A percentile compares a stretch with the other conserved stretches of the same genome.
These are phyloP conservation scores for Ylistrum balloti DNA, from an alignment of 1,140 invertebrate genomes.

Conservation along the genomic window DNA sequence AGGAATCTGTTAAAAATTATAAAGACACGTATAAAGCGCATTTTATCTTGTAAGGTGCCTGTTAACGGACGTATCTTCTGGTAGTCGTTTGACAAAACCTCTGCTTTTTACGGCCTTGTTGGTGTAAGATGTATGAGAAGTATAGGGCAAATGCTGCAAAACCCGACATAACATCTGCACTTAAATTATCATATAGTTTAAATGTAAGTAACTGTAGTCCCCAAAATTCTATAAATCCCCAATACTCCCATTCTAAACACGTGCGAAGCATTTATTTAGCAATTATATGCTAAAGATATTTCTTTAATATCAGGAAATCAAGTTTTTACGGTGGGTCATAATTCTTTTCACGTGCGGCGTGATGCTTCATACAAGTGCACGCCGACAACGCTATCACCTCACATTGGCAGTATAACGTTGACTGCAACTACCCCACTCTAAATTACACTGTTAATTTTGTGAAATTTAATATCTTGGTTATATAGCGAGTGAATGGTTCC, in stretches of 20 bases:
- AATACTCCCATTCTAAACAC: constrained; percentile 19
- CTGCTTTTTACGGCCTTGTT: background rate
- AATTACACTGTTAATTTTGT: constrained; percentile 36
- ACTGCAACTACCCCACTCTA: constrained; percentile 23
- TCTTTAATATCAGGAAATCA: constrained; percentile 23
- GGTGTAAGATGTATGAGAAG: constrained; percentile 10
- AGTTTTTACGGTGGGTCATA: constrained; percentile 14
- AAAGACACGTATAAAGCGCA: background rate
- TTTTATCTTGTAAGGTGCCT: constrained; percentile 26
- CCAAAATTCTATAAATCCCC: constrained; percentile 28
- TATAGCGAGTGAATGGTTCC: constrained; percentile 13
- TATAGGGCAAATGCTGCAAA: background rate
- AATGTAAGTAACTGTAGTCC: background rate
- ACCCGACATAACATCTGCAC: constrained; percentile 11
- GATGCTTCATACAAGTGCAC: constrained; percentile 2
- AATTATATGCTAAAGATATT: constrained; percentile 40
- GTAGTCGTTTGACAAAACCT: constrained; percentile 27
- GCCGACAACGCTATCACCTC: constrained; percentile 37
- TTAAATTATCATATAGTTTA: constrained; percentile 22
- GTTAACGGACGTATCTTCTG: background rate
- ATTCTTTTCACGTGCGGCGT: background rate
- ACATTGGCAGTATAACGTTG: background rate
- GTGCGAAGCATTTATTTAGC: constrained; percentile 34
- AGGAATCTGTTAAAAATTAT: constrained; percentile 26
- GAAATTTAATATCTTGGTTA: constrained; percentile 5